Conservation (phyloP, 1,140 invertebrate species). For the Apis laboriosa region DNA sequence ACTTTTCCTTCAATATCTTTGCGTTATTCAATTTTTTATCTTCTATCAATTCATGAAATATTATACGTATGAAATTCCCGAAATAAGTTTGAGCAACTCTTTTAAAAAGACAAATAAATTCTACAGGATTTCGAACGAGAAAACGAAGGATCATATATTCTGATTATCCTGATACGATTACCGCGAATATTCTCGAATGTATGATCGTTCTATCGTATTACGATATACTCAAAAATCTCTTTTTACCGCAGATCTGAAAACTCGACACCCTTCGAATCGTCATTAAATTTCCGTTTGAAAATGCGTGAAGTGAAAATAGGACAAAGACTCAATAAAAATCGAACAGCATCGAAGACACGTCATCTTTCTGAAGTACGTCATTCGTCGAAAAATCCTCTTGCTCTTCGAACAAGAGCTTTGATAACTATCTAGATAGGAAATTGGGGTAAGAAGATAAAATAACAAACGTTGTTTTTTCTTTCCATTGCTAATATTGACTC, state of each 20-base stretch:
- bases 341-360: slow-evolving; percentile 15
- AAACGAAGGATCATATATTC: neutral
- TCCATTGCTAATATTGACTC: too few relatives aligned
- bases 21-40: neutral
- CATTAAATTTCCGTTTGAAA: slow-evolving; percentile 23
- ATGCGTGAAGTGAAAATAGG: slow-evolving; percentile 27
- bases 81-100: neutral
- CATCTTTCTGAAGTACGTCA: neutral
- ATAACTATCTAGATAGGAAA: too few relatives aligned
- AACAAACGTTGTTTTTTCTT: too few relatives aligned
- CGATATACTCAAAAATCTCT: slow-evolving; percentile 41
- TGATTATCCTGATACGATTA: slow-evolving; percentile 19
- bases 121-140: neutral
- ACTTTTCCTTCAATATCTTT: too few relatives aligned
- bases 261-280: slow-evolving; percentile 1
- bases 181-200: slow-evolving; percentile 28
- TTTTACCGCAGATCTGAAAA: slow-evolving; percentile 27
- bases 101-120: neutral
- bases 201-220: slow-evolving; percentile 34
- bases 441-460: too few relatives aligned
- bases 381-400: neutral
- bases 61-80: neutral
- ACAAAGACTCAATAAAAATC: slow-evolving; percentile 39
- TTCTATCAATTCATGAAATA: neutral
- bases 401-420: neutral